Base-by-base conservation (phyloP, 2,888 invertebrate species). In the Clusia tigrina region DNA sequence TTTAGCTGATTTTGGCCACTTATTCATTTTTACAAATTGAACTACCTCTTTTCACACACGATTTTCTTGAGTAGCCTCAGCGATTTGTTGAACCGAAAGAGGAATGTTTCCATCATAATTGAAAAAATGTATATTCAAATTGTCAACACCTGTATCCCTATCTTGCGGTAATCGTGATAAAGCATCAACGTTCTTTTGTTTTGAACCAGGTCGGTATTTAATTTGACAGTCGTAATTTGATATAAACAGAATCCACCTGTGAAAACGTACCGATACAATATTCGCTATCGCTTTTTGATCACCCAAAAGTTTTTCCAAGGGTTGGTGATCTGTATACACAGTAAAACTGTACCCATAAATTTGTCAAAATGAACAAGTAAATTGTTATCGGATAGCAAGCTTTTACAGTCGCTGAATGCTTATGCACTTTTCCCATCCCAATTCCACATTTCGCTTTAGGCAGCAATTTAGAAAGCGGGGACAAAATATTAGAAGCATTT, bases 221-320 rank as follows among this genome's bases (percentile, higher is more conserved):
- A 63, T 46, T 24, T 32, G 54, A 26, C 60, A 67, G 22, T 63
- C 56, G 24, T 67, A 67, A 55, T 67, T 67, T 37, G 57, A 62
- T 2, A 67, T 10, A 53, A 65, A 61, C 1, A 63, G 38, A 53
- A 67, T 67, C 64, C 64, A 65, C 10, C 64, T 58, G 20, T 62
- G 64, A 20, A 64, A 67, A 12, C 63, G 58, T 12, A 66, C 58
- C 10, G 60, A 60, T 10, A 62, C 62, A 3, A 64, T 42, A 57
- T 58, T 64, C 2, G 59, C 48, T 12, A 62, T 24, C 6, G 63
- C 62, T 22, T 66, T 66, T 56, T 66, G 60, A 23, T 64, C 67
- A 6, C 67, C 63, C 23, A 67, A 54, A 24, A 65, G 56, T 17
- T 56, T 63, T 37, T 65, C 63, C 2, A 62, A 26, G 10, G 65